Conservation (phyloP, 2,888 invertebrate species). For the Drosophila neotestacea region DNA sequence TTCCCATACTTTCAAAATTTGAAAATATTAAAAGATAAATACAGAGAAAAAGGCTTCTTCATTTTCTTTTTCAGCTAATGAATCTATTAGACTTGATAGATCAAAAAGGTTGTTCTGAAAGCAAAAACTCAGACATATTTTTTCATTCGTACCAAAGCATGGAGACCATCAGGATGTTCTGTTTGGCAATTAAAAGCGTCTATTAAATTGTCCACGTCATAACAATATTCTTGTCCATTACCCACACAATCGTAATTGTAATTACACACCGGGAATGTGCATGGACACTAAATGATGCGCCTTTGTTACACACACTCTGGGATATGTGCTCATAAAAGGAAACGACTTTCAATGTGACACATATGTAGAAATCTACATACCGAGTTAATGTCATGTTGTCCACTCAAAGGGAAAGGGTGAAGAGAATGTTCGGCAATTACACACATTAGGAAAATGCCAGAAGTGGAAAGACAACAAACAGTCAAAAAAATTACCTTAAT, state of each 20-base stretch:
- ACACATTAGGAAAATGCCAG: constrained; percentile 19
- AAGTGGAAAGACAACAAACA: constrained; percentile 23
- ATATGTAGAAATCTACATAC: constrained; percentile 15
- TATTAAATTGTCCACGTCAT: constrained; percentile 37
- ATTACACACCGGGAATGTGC: constrained; percentile 26
- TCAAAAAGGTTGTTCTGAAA: neutral
- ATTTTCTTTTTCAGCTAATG: neutral
- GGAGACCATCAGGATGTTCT: neutral
- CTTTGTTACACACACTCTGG: neutral
- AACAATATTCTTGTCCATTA: constrained; percentile 44
- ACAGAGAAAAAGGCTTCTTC: constrained; percentile 1
- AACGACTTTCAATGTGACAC: constrained; percentile 24
- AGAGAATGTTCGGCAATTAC: constrained; percentile 27
- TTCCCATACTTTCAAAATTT: neutral
- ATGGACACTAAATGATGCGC: constrained; percentile 11
- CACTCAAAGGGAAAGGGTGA: neutral
- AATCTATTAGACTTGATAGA: neutral
- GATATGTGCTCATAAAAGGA: constrained; percentile 27
- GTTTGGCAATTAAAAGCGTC: constrained; percentile 26
- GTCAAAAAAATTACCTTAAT: constrained; percentile 17
- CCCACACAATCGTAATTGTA: constrained; percentile 26
- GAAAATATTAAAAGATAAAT: neutral
- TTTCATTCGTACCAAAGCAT: neutral
- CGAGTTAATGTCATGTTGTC: neutral
- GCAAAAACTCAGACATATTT: neutral